Conservation (phyloP, 2,888 invertebrate genomes). For the Drosophila eohydei region DNA sequence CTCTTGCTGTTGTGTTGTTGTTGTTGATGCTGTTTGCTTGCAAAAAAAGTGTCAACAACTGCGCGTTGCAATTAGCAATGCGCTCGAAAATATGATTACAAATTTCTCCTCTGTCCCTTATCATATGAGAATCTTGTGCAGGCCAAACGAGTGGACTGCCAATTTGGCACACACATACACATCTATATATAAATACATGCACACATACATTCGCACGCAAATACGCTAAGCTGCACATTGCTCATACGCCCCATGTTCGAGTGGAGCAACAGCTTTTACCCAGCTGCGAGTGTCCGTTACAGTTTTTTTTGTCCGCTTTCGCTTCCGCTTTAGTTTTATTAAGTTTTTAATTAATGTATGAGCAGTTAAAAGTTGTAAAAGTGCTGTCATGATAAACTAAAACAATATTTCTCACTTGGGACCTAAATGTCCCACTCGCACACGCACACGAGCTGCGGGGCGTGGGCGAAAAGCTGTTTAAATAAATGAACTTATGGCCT, state of each 20-base stretch:
- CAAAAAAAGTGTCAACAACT: conserved; percentile 63
- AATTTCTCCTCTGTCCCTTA: conserved; percentile 17
- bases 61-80: conserved; percentile 60
- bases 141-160: conserved; percentile 14
- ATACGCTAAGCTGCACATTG: conserved; percentile 21
- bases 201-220: conserved; percentile 3
- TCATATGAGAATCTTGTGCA: conserved; percentile 38
- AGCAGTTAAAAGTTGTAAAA: conserved; percentile 80
- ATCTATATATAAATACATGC: not conserved
- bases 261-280: conserved; percentile 44
- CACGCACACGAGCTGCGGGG: conserved; percentile 6
- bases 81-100: conserved; percentile 37
- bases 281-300: conserved; percentile 48
- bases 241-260: conserved; percentile 32
- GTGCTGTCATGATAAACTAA: conserved; percentile 81
- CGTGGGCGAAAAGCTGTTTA: conserved; percentile 56
- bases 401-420: conserved; percentile 80
- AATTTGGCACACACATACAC: conserved; percentile 28
- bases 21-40: conserved; percentile 14
- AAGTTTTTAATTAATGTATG: conserved; percentile 81
- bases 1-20: not conserved
- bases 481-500: conserved; percentile 68
- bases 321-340: conserved; percentile 65
- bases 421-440: conserved; percentile 19
- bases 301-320: conserved; percentile 8